phyloP scores from a whole-genome alignment of 2,888 invertebrate species.

The Horisme vitalbata region DNA sequence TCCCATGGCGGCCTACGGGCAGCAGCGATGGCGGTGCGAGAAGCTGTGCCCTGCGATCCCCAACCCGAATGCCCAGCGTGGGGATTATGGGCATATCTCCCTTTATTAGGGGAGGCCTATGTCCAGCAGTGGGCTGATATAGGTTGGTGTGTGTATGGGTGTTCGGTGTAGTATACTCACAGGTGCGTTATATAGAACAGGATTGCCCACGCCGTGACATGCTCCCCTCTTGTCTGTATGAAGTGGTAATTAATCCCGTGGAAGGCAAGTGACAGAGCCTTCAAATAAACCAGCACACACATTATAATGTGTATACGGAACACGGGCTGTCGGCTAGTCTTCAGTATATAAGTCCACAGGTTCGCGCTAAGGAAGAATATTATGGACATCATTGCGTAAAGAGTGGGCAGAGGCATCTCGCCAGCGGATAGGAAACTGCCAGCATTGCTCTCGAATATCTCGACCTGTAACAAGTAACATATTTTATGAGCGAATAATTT shows the following conservation, averaged over 20 bases:
- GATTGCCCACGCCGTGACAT: conserved; percentile 98
- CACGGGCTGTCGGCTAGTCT: conserved; percentile 91
- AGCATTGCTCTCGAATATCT: conserved; percentile 93
- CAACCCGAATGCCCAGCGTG: no score
- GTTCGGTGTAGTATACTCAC: no score
- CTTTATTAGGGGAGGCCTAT: no score
- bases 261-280: conserved; percentile 95
- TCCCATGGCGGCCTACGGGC: no score
- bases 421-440: conserved; percentile 96
- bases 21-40: no score
- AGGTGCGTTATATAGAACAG: conserved; percentile 98
- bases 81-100: no score
- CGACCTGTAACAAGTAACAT: conserved; percentile 83
- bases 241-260: conserved; percentile 98
- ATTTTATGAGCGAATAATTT: no score
- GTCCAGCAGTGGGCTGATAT: no score
- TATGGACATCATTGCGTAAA: conserved; percentile 96
- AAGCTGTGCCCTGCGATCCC: no score
- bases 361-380: conserved; percentile 94
- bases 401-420: conserved; percentile 96
- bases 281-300: conserved; percentile 95
- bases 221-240: conserved; percentile 95
- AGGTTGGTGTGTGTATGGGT: no score
- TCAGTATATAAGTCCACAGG: conserved; percentile 95
- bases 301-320: conserved; percentile 98